Evolutionary conservation across 2,888 invertebrate genomes (phyloP).

Genomic region (Latrodectus elegans): DNA sequence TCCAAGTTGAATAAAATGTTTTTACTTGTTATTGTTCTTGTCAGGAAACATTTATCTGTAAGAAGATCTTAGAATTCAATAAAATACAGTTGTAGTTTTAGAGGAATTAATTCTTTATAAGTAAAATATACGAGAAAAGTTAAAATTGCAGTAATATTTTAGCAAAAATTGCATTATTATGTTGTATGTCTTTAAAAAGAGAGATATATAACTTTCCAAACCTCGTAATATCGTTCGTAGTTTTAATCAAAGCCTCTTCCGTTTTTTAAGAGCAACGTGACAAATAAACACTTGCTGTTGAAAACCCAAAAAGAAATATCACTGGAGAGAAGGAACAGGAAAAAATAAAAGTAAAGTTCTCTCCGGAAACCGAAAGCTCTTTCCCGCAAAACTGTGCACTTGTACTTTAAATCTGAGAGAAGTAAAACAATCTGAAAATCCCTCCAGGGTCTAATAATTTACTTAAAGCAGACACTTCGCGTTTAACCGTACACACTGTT

Average conservation of each 20-base stretch:
- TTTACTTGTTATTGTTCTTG: too few species aligned
- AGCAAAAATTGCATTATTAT: too few species aligned
- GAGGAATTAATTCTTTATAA: too few species aligned
- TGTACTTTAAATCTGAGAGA: constrained; percentile 51
- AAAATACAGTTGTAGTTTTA: too few species aligned
- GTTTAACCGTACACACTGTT: constrained; percentile 62
- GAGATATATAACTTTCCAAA: not conserved
- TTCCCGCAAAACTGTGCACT: constrained; percentile 10
- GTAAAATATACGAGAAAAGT: too few species aligned
- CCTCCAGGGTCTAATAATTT: constrained; percentile 50
- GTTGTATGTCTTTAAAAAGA: too few species aligned
- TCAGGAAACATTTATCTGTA: too few species aligned
- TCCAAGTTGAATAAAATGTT: too few species aligned
- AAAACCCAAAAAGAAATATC: constrained; percentile 46
- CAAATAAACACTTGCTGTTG: constrained; percentile 32
- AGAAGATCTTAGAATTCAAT: too few species aligned
- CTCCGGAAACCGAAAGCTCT: constrained; percentile 38
- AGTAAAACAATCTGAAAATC: constrained; percentile 48
- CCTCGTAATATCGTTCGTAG: not conserved
- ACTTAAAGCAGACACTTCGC: constrained; percentile 61
- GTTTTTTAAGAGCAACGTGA: constrained; percentile 22
- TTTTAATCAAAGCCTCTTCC: constrained; percentile 22
- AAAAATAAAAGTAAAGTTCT: constrained; percentile 13
- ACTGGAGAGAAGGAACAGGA: not conserved
- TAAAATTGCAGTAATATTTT: too few species aligned